These are phyloP conservation scores for Chalcis sispes DNA, from an alignment of 2,888 invertebrate genomes.

Conservation along the genomic window DNA sequence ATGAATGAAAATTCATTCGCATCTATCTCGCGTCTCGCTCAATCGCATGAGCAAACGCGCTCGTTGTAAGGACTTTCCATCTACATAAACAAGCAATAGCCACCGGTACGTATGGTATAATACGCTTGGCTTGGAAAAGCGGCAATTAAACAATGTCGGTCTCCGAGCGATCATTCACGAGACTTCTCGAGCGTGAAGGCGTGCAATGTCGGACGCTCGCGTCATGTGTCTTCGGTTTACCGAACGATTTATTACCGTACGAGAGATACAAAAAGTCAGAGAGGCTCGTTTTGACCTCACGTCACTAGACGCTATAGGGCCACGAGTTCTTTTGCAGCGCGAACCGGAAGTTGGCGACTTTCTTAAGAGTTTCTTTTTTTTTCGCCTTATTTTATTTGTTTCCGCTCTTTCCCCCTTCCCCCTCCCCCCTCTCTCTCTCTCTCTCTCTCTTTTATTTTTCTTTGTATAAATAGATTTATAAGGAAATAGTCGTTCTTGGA, in stretches of 20 bases:
- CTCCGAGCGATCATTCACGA: conserved; percentile 64
- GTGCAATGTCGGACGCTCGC: conserved; percentile 53
- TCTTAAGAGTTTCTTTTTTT: neutral
- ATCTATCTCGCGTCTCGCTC: no score
- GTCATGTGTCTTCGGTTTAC: conserved; percentile 62
- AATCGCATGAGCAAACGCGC: no score
- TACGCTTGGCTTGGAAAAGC: conserved; percentile 26
- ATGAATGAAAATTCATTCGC: no score
- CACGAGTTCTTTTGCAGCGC: conserved; percentile 55
- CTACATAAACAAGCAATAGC: neutral
- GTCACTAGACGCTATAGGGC: conserved; percentile 53
- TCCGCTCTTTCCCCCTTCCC: neutral
- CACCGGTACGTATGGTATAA: neutral
- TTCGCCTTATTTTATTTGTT: neutral
- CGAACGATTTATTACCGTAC: conserved; percentile 71
- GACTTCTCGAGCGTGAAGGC: conserved; percentile 58
- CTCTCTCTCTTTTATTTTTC: no score
- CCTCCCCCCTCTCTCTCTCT: neutral
- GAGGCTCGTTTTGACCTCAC: conserved; percentile 44
- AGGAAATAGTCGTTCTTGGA: no score
- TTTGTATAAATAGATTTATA: no score
- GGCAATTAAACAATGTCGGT: conserved; percentile 52
- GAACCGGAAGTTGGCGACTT: conserved; percentile 67
- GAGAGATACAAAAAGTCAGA: neutral
- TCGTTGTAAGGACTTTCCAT: no score